Percentiles rank a stretch among this genome's conserved stretches.
Conservation (phyloP, 2,797 vertebrate genomes). For the Carduelis carduelis region DNA sequence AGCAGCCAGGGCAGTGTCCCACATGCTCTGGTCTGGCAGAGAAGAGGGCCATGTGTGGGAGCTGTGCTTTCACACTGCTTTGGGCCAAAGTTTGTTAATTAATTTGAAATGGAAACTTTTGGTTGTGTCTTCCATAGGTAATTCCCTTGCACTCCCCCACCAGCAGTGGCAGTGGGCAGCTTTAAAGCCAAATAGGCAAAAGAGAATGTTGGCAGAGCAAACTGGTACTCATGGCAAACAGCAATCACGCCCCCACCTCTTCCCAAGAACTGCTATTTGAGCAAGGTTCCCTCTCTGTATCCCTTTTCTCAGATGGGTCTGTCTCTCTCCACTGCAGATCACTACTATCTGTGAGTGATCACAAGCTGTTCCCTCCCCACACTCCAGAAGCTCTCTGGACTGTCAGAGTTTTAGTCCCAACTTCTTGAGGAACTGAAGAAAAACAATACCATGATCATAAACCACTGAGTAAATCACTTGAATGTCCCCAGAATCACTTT, state of each 20-base stretch:
- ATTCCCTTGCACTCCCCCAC: accelerated
- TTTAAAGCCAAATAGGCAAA: neutral
- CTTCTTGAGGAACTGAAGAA: neutral
- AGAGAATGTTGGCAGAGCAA: neutral
- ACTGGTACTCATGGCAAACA: no score
- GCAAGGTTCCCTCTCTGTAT: neutral
- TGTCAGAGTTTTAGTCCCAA: neutral
- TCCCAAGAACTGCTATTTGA: neutral
- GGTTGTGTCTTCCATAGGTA: neutral
- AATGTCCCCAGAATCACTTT: neutral
- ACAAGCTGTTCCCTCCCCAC: neutral
- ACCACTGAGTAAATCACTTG: neutral
- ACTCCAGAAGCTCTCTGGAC: neutral
- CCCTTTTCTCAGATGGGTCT: neutral
- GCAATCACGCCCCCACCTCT: accelerated
- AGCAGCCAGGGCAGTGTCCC: accelerated
- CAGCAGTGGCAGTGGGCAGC: neutral
- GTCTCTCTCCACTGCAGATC: neutral
- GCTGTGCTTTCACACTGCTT: neutral
- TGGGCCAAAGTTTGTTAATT: neutral
- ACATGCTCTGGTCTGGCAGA: accelerated
- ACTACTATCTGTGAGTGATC: accelerated
- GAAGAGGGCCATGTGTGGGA: neutral
- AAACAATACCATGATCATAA: neutral
- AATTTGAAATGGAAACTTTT: neutral